Percentiles rank a stretch among this genome's conserved stretches.
Evolutionary conservation across 2,888 invertebrate species (phyloP).

Genomic region (Anagyrus pseudococci): DNA sequence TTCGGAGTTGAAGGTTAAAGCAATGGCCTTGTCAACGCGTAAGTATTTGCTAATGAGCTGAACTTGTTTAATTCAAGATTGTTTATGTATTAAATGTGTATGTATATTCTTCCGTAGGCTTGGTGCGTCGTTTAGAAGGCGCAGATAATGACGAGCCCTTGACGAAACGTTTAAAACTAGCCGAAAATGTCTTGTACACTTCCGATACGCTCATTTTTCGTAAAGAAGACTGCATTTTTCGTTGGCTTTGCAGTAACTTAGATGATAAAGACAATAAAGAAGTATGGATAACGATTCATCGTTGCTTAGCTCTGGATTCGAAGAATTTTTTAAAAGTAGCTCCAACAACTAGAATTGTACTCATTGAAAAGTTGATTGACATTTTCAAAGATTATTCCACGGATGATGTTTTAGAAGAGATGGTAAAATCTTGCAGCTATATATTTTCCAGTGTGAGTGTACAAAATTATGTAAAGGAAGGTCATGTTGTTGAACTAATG

Average conservation of each 20-base stretch:
- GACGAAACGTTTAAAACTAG: constrained; percentile 65
- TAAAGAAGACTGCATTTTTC: constrained; percentile 64
- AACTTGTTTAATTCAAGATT: constrained; percentile 20
- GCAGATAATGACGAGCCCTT: constrained; percentile 56
- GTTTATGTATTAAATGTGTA: constrained; percentile 1
- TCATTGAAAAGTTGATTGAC: constrained; percentile 42
- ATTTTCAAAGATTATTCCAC: constrained; percentile 37
- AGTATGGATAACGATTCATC: constrained; percentile 45
- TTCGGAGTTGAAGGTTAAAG: too few species aligned
- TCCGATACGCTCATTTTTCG: constrained; percentile 63
- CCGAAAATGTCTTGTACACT: constrained; percentile 64
- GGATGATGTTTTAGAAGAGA: constrained; percentile 26
- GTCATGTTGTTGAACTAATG: constrained; percentile 41
- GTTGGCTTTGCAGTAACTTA: constrained; percentile 62
- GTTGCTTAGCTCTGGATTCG: constrained; percentile 42
- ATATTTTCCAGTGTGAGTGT: constrained; percentile 42
- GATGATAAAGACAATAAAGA: constrained; percentile 24
- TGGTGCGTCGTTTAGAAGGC: constrained; percentile 14
- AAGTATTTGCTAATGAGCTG: constrained; percentile 19
- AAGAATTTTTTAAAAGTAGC: constrained; percentile 40
- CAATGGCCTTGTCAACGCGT: constrained; percentile 43
- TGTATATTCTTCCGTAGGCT: constrained; percentile 1
- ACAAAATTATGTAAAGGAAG: constrained; percentile 46
- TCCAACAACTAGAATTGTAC: constrained; percentile 41
- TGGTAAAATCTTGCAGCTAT: constrained; percentile 43